phyloP scores from a whole-genome alignment of 2,113 vertebrate genomes.

The Kryptolebias marmoratus region DNA sequence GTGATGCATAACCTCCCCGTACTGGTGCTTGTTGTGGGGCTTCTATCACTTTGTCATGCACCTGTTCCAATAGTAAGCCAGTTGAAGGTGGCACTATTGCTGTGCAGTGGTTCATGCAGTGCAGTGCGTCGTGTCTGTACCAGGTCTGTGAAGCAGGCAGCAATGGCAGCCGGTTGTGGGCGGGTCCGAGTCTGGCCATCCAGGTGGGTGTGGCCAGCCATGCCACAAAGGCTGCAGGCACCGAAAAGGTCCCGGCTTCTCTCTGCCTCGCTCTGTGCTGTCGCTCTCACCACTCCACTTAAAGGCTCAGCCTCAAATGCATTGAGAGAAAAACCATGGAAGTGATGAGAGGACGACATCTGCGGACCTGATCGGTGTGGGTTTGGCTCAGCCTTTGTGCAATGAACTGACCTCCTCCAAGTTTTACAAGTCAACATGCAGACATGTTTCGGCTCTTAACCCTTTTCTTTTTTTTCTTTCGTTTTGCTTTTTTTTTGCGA shows the following conservation, averaged over 20 bases:
- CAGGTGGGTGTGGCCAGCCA: slow-evolving; percentile 80
- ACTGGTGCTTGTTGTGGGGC: slow-evolving; percentile 99
- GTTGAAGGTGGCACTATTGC: slow-evolving; percentile 83
- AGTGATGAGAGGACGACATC: slow-evolving; percentile 67
- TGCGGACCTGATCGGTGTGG: slow-evolving; percentile 52
- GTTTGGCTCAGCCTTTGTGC: slow-evolving; percentile 82
- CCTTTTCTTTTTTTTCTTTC: slow-evolving; percentile 13
- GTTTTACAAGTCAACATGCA: slow-evolving; percentile 79
- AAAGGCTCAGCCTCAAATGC: slow-evolving; percentile 67
- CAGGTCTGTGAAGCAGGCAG: slow-evolving; percentile 86
- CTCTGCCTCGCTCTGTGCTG: slow-evolving; percentile 24
- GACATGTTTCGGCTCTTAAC: slow-evolving; percentile 35
- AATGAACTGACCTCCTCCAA: slow-evolving; percentile 76
- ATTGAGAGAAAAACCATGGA: slow-evolving; percentile 70
- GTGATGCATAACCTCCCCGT: slow-evolving; percentile 93
- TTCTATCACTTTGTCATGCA: slow-evolving; percentile 98
- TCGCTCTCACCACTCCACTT: slow-evolving; percentile 66
- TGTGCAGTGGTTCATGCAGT: slow-evolving; percentile 91
- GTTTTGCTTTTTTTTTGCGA: slow-evolving; percentile 28
- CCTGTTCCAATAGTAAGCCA: slow-evolving; percentile 87
- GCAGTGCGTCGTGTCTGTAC: slow-evolving; percentile 83
- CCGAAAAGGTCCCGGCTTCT: slow-evolving; percentile 71
- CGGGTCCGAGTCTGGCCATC: slow-evolving; percentile 79
- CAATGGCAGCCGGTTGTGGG: slow-evolving; percentile 83
- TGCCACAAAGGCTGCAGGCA: slow-evolving; percentile 83